Evolutionary conservation across 64 coral and sea anemone genomes (phyloP), one percentile per base, ranked within the genome.

Genomic region (Hydrozoanthus tunicans): DNA sequence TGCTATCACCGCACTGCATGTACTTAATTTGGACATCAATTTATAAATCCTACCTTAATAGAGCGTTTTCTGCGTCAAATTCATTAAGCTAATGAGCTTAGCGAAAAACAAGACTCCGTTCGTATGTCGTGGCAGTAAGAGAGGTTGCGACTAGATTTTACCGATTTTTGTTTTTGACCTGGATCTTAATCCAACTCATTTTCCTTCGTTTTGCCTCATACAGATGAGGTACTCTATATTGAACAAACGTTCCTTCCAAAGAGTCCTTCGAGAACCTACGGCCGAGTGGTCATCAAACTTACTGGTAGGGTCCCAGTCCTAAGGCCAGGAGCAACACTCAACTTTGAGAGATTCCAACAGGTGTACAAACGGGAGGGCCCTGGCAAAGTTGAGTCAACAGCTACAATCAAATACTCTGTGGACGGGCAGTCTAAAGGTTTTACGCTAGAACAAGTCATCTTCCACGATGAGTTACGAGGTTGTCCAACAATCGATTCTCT

Each of bases 301-400:
- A 89, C 63, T 2, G 95, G 95, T 13, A 60, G 62, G 53, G 76
- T 97, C 53, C 95, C 95, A 0, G 59, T 12, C 20, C 82, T 97
- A 43, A 68, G 68, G 62, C 77, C 92, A 7, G 9, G 89, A 0
- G 51, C 92, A 23, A 56, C 9, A 5, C 54, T 94, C 77, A 88
- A 12, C n/a, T 77, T 94, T 9, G 74, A 93, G 64, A 67, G 62
- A 53, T 92, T 94, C 55, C 83, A 94, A 71, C 82, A 92, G 25
- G 43, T 70, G 12, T 97, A 83, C 90, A 78, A 73, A 1, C 56
- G 71, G 3, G 89, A 91, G 6, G 85, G 77, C 6, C 59, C 53
- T 3, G 95, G 92, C 0, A 92, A 73, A 54, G 51, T 97, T 3
- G 91, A 97, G 79, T 97, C 95, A 6, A 72, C 84, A 43, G 90